These are phyloP conservation scores for Gerris lacustris DNA, from an alignment of 2,888 invertebrate genomes.

Conservation along the genomic window DNA sequence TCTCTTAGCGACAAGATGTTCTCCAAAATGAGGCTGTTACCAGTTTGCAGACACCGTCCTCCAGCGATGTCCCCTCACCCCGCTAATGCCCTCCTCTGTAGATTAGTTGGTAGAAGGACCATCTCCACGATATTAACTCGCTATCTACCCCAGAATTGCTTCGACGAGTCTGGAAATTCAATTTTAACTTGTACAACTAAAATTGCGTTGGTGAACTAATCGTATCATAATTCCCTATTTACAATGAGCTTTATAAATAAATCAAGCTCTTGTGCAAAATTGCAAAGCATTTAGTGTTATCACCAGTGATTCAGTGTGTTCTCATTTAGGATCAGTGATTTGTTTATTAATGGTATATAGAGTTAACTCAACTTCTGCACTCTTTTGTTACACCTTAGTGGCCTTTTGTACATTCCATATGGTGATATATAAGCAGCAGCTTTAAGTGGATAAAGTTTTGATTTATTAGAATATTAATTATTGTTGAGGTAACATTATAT, in stretches of 20 bases:
- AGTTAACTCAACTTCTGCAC: no score
- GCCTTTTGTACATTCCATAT: no score
- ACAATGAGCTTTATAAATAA: background rate
- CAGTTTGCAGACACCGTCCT: background rate
- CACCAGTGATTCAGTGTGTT: background rate
- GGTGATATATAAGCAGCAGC: no score
- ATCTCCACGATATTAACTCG: background rate
- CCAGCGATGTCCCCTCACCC: background rate
- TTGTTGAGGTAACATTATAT: no score
- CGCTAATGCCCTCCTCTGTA: background rate
- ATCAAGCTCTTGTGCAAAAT: background rate
- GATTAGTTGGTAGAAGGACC: slow-evolving; percentile 3
- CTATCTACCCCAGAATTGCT: background rate
- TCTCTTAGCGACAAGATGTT: background rate
- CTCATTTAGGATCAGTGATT: no score
- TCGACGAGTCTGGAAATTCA: background rate
- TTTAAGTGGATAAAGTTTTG: no score
- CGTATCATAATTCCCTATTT: no score
- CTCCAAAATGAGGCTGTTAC: background rate
- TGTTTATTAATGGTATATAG: no score
- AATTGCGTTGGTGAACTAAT: background rate
- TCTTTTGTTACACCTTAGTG: no score
- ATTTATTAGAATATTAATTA: no score
- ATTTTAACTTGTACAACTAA: background rate
- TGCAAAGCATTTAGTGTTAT: background rate